These are phyloP conservation scores for Polyergus mexicanus DNA, from an alignment of 1,140 invertebrate species.

Conservation along the genomic window DNA sequence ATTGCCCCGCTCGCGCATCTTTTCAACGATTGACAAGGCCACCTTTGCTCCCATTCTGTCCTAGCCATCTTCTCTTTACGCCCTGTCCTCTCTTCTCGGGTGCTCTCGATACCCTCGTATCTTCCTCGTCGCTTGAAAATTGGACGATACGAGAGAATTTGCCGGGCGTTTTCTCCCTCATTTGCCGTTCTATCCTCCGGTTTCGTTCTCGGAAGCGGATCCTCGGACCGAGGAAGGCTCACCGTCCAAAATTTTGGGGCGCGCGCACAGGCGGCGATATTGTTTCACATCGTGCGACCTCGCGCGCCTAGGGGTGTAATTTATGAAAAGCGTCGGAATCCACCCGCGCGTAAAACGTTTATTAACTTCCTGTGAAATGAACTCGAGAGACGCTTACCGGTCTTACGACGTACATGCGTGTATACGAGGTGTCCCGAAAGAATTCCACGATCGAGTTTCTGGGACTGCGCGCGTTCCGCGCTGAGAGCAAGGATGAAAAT, in stretches of 20 bases:
- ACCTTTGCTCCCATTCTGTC: slow-evolving; percentile 37
- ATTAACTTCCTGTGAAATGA: slow-evolving; percentile 73
- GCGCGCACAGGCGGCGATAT: slow-evolving; percentile 46
- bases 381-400: slow-evolving; percentile 63
- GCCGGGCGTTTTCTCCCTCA: slow-evolving; percentile 24
- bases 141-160: slow-evolving; percentile 74
- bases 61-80: background rate
- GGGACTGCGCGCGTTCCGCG: slow-evolving; percentile 10
- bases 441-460: background rate
- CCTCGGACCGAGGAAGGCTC: background rate
- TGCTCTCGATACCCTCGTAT: slow-evolving; percentile 46
- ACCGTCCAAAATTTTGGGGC: slow-evolving; percentile 56
- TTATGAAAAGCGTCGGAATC: slow-evolving; percentile 66
- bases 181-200: background rate
- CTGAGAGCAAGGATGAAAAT: slow-evolving; percentile 30
- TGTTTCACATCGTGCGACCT: slow-evolving; percentile 60
- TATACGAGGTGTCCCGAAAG: slow-evolving; percentile 38
- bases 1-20: slow-evolving; percentile 74
- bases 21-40: slow-evolving; percentile 76
- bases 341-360: slow-evolving; percentile 72
- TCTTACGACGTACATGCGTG: slow-evolving; percentile 52
- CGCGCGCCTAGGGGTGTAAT: slow-evolving; percentile 32
- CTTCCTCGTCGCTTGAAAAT: slow-evolving; percentile 74
- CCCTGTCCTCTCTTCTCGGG: slow-evolving; percentile 35
- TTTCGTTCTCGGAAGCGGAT: background rate